Evolutionary conservation across 35 echinoderm and acorn worm species (phyloP), one percentile per base, ranked within the genome.

Genomic region (Apostichopus parvimensis): DNA sequence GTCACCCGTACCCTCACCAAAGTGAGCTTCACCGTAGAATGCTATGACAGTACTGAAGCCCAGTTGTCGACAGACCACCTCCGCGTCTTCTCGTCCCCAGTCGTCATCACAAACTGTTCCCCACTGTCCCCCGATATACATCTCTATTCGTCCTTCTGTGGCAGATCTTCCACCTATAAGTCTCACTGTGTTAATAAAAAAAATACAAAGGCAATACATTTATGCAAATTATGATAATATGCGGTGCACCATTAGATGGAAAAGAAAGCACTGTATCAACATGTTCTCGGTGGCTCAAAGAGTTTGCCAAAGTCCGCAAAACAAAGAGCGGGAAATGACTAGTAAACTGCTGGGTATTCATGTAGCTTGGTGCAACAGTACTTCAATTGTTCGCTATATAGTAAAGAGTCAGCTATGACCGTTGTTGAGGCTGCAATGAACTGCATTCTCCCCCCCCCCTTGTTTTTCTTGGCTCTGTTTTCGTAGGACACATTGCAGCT

Each of bases 21-120:
- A 94, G 55, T 90, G 15, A 54, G 90, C 95, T 6, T 12, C n/a
- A 56, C 15, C 21, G 17, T 52, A 65, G 9, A 65, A 66, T 6
- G 4, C 55, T 22, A 68, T 65, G 2, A 91, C 95, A 14, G 66
- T 65, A n/a, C n/a, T 34, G 79, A 87, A 94, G 9, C 91, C 93
- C 17, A 96, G 77, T 68, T 92, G 86, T 15, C 91, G 59, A 57
- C 95, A 96, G 0, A 93, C 93, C 4, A 96, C 95, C 13, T 88
- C 56, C 2, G 89, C 95, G 34, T 96, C 95, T 0, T 20, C 2
- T 9, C 80, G 52, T 5, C 89, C 95, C 89, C 93, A 96, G 56
- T 9, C 24, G 22, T 96, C 95, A 78, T 96, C 95, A 53, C 95
- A 96, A 14, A 96, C 90, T 21, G 95, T 94, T 8, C 90, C 82